These are phyloP conservation scores for Gallinago undulata DNA, from an alignment of 2,113 vertebrate species.

Conservation along the genomic window DNA sequence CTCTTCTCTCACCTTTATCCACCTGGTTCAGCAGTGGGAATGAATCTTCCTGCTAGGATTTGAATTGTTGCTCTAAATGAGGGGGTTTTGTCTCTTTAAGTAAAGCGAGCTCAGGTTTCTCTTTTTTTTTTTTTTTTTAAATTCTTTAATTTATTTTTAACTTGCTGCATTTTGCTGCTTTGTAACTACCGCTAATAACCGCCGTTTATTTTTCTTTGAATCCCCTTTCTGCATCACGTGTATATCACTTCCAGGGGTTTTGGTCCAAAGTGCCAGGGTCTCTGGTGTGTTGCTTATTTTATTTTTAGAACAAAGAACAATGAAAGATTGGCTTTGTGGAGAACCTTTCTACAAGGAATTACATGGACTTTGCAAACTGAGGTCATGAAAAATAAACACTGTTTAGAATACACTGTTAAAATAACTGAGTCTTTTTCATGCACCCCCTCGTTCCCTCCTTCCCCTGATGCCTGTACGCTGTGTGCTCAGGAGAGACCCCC, in stretches of 20 bases:
- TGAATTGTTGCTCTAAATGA: not conserved
- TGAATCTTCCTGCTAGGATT: not conserved
- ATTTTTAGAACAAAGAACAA: not conserved
- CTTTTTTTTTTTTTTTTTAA: not conserved
- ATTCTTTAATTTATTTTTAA: not conserved
- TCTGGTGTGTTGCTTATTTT: conserved; percentile 11
- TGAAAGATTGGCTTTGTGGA: conserved; percentile 47
- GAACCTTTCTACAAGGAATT: conserved; percentile 51
- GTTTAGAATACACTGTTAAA: not conserved
- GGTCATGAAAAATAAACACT: not conserved
- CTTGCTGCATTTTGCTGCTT: conserved; percentile 37
- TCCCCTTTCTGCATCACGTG: not conserved
- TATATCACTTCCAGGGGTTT: not conserved
- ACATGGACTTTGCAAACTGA: conserved; percentile 67
- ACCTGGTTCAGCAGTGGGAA: not conserved
- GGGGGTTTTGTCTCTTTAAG: conserved; percentile 11
- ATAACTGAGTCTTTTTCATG: not conserved
- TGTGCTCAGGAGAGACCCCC: not conserved
- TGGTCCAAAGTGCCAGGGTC: not conserved
- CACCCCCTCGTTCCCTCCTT: not conserved
- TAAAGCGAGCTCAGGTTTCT: not conserved
- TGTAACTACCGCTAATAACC: not conserved
- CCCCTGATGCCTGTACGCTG: not conserved
- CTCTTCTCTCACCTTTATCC: not conserved
- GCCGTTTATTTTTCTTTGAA: not conserved